Evolutionary conservation across 2,888 invertebrate genomes (phyloP).

Genomic region (Sicus ferrugineus): DNA sequence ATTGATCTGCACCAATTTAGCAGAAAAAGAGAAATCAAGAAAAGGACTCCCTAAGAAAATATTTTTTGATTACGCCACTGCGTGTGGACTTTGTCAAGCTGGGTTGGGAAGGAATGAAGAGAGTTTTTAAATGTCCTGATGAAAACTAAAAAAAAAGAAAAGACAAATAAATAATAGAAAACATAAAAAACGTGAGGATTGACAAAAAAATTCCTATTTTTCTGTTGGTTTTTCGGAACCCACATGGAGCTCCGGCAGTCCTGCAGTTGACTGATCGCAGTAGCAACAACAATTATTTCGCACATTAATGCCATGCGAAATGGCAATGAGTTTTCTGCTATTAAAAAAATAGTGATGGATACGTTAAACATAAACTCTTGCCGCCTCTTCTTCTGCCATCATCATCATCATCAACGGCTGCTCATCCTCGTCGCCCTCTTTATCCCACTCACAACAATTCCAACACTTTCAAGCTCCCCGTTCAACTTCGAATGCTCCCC

Average conservation of each 20-base stretch:
- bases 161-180: neutral
- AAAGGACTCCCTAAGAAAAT: no score
- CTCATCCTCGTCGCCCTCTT: neutral
- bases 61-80: no score
- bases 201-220: neutral
- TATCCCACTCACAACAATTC: neutral
- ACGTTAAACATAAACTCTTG: no score
- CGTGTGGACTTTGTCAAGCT: no score
- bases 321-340: slow-evolving; percentile 14
- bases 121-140: no score
- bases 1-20: no score
- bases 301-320: slow-evolving; percentile 28
- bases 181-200: neutral
- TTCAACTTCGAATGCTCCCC: neutral
- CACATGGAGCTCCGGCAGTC: no score
- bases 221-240: no score
- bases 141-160: slow-evolving; percentile 11
- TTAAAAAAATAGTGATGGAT: neutral
- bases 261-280: neutral
- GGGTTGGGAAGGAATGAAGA: no score
- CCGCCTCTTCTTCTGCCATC: neutral
- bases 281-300: slow-evolving; percentile 2
- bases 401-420: no score
- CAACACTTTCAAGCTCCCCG: slow-evolving; percentile 1
- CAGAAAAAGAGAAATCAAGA: no score